Evolutionary conservation across 1,140 invertebrate genomes (phyloP), one percentile per base, ranked within the genome.

Genomic region (Pseudomyrmex gracilis): DNA sequence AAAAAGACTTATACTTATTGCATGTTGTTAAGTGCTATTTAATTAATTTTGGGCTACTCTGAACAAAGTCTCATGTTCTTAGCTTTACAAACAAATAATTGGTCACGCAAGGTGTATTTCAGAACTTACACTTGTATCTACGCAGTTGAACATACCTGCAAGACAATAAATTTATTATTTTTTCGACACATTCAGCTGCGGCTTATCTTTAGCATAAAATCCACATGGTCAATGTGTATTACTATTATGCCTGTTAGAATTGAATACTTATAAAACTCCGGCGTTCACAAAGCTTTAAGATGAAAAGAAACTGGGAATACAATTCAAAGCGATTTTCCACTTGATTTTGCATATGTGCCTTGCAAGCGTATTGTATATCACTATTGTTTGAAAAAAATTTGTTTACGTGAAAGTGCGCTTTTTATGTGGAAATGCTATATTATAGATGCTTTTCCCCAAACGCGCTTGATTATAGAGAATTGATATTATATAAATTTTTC

Each of bases 221-320:
- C 22, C 22, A 22, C 64, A 24, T 74, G 49, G 22, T 24, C 45
- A 47, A 15, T 63, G 34, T 51, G 53, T 80, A 51, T 34, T 85
- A 34, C 7, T 34, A 34, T 34, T 34, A 34, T 67, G 61, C 70
- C 61, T 74, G 70, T 85, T 64, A 82, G 53, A 70, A 82, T 53
- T 60, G 49, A 64, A 82, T 47, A 34, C 24, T 34, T 34, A 67
- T 63, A 53, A 34, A 86, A 85, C 87, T 87, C 87, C 78, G 83
- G 87, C 85, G 63, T 89, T 89, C 85, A 89, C 83, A 64, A 58
- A 80, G 87, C 77, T 89, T 83, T 58, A 84, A 51, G 9, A 70
- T 83, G 63, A 78, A 51, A 34, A 34, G 34, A 34, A 73, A 45
- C 13, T 68, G 47, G 45, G 73, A 51, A 2, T 43, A 74, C 2